phyloP scores from a whole-genome alignment of 2,113 vertebrate species.

The Halcyon malimbica region DNA sequence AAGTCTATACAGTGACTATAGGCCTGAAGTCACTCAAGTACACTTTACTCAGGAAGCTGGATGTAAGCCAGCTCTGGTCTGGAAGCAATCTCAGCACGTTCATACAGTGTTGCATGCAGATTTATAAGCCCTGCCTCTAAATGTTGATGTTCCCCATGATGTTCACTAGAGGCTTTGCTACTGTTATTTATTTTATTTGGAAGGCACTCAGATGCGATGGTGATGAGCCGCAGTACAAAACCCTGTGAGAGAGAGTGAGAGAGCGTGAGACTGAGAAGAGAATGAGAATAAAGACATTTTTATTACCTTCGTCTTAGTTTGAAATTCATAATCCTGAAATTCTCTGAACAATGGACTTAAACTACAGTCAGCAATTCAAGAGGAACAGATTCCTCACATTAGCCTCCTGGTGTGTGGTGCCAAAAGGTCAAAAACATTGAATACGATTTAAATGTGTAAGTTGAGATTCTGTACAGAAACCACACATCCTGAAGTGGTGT shows the following conservation, averaged over 20 bases:
- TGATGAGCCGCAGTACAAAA: constrained; percentile 27
- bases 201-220: constrained; percentile 26
- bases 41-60: background rate
- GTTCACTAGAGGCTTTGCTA: constrained; percentile 42
- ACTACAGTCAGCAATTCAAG: constrained; percentile 72
- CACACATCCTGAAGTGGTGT: constrained; percentile 59
- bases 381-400: constrained; percentile 70
- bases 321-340: constrained; percentile 68
- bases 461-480: constrained; percentile 55
- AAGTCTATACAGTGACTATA: no score
- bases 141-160: constrained; percentile 33
- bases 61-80: constrained; percentile 9
- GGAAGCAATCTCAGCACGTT: constrained; percentile 33
- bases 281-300: constrained; percentile 43
- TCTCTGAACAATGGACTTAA: constrained; percentile 65
- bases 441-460: constrained; percentile 76
- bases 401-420: constrained; percentile 64
- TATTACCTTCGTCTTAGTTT: background rate
- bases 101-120: constrained; percentile 18
- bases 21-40: background rate
- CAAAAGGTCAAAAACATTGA: constrained; percentile 74
- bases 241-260: constrained; percentile 35
- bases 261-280: constrained; percentile 46
- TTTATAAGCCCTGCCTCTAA: constrained; percentile 46
- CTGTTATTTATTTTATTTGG: constrained; percentile 50